A percentile compares a stretch with the other conserved stretches of the same genome.
These are phyloP conservation scores for Muscicapa adusta DNA, from an alignment of 2,113 vertebrate species.

Conservation along the genomic window DNA sequence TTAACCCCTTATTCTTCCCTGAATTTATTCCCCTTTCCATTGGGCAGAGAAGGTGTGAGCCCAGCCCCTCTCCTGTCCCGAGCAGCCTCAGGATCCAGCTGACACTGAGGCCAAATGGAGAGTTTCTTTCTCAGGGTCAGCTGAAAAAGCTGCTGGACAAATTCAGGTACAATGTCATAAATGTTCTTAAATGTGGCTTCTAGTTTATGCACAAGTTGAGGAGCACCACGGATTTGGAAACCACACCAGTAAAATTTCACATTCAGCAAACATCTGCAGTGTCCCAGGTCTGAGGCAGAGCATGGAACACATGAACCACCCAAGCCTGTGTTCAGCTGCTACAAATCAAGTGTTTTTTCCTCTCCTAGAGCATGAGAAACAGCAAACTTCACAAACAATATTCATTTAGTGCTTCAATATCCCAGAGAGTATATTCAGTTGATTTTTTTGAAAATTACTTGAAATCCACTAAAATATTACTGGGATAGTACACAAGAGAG, in stretches of 20 bases:
- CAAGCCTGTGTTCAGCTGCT: neutral
- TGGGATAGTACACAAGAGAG: neutral
- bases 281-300: neutral
- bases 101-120: rapidly evolving
- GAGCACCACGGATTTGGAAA: neutral
- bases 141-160: neutral
- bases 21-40: neutral
- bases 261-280: neutral
- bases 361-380: neutral
- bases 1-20: neutral
- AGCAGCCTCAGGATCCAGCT: neutral
- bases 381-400: neutral
- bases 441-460: neutral
- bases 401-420: neutral
- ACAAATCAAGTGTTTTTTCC: neutral
- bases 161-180: neutral
- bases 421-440: neutral
- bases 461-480: neutral
- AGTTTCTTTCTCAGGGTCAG: neutral
- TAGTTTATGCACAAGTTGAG: neutral
- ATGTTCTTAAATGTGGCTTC: neutral
- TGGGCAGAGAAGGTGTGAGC: neutral
- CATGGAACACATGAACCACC: rapidly evolving
- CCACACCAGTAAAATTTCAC: neutral
- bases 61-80: neutral